A percentile compares a stretch with the other conserved stretches of the same genome.
Conservation (phyloP, 2,797 vertebrate genomes). For the Cossypha dichroa region DNA sequence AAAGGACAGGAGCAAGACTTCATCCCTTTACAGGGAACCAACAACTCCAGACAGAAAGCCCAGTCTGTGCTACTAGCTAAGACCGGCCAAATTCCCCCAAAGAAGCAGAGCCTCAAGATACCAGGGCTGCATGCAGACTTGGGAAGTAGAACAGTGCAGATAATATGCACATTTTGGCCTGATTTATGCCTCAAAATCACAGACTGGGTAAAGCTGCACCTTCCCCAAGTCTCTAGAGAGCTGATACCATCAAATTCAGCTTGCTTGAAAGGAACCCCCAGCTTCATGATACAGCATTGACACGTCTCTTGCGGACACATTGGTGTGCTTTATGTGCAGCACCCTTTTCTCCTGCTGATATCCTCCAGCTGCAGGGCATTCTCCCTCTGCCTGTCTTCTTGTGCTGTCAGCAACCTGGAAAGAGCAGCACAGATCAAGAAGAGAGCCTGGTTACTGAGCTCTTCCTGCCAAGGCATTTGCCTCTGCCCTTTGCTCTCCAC, state of each 20-base stretch:
- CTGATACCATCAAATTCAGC: neutral
- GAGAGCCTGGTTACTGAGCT: neutral
- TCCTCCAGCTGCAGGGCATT: constrained; percentile 53
- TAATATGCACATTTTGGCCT: neutral
- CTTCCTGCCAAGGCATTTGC: neutral
- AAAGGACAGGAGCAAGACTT: neutral
- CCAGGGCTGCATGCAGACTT: neutral
- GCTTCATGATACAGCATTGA: neutral
- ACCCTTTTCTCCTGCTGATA: constrained; percentile 42
- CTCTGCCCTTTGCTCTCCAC: neutral
- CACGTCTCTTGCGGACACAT: neutral
- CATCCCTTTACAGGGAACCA: neutral
- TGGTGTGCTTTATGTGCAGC: constrained; percentile 38
- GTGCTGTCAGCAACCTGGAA: constrained; percentile 62
- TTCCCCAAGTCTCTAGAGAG: neutral
- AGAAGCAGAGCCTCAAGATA: neutral
- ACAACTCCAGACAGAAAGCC: neutral
- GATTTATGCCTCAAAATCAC: neutral
- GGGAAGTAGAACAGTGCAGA: neutral
- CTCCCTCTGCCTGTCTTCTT: constrained; percentile 62
- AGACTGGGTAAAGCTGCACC: neutral
- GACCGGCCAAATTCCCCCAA: neutral
- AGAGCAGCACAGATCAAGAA: neutral
- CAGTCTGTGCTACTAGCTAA: neutral
- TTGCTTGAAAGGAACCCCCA: neutral